A percentile compares a stretch with the other conserved stretches of the same genome.
phyloP scores from a whole-genome alignment of 2,888 invertebrate species.

The Drosophila vallismaia region DNA sequence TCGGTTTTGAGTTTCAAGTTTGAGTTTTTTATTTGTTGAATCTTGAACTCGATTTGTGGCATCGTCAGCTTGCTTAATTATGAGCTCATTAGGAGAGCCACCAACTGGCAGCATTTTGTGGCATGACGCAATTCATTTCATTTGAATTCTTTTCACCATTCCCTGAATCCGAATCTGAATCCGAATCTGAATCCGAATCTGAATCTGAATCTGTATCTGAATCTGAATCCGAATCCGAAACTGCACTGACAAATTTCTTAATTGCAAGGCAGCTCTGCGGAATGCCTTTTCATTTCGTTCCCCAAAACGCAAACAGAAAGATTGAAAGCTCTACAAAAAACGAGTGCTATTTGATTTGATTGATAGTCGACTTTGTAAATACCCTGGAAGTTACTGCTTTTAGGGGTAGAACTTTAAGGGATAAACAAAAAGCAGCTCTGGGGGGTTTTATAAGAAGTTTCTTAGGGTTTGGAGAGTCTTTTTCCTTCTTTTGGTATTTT shows the following conservation, averaged over 20 bases:
- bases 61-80: conserved; percentile 32
- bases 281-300: conserved; percentile 50
- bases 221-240: not conserved
- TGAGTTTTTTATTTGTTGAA: not conserved
- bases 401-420: not conserved
- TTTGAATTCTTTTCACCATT: conserved; percentile 6
- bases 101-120: not conserved
- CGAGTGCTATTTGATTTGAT: not conserved
- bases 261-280: conserved; percentile 61
- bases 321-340: conserved; percentile 42
- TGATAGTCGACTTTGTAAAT: not conserved
- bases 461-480: too few species aligned
- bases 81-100: conserved; percentile 41
- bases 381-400: too few species aligned
- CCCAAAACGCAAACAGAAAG: conserved; percentile 35
- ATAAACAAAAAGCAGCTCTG: too few species aligned
- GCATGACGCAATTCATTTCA: conserved; percentile 60
- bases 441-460: too few species aligned
- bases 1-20: not conserved
- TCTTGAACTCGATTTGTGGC: conserved; percentile 9
- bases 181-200: not conserved
- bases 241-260: conserved; percentile 64
- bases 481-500: too few species aligned
- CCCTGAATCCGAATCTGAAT: too few species aligned
- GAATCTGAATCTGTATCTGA: too few species aligned